These are phyloP conservation scores for Fragum whitleyi DNA, from an alignment of 2,888 invertebrate genomes.

Conservation along the genomic window DNA sequence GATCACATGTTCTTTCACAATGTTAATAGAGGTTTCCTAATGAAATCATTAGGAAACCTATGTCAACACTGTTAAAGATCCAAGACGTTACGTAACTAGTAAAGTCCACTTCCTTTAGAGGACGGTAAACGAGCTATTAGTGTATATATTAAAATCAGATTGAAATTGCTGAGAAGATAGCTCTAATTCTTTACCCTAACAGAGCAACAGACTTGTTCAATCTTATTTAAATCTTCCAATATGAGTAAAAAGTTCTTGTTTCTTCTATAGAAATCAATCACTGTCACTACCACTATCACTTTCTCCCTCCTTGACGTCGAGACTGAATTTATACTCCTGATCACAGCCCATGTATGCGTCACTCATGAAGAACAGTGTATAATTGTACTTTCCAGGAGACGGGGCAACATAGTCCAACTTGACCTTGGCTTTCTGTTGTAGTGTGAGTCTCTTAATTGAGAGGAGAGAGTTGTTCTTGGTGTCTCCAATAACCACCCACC, in stretches of 20 bases:
- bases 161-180: too few species aligned
- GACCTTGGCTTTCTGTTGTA: conserved; percentile 96
- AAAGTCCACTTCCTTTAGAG: too few species aligned
- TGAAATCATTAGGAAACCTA: too few species aligned
- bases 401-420: conserved; percentile 97
- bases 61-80: too few species aligned
- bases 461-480: conserved; percentile 96
- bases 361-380: conserved; percentile 99
- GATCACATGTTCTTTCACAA: too few species aligned
- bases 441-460: conserved; percentile 97
- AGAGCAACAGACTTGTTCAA: too few species aligned
- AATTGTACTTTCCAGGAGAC: conserved; percentile 93
- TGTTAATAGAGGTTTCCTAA: too few species aligned
- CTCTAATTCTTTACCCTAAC: too few species aligned
- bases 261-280: conserved; percentile 52
- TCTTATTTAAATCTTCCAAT: too few species aligned
- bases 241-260: neutral
- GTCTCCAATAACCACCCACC: conserved; percentile 99
- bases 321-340: conserved; percentile 97
- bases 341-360: conserved; percentile 99
- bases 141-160: too few species aligned
- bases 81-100: too few species aligned
- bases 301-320: conserved; percentile 83
- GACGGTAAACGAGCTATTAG: too few species aligned
- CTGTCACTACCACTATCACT: conserved; percentile 77